Evolutionary conservation across 92 coral and sea anemone species (phyloP), one percentile per base, ranked within the genome.

Genomic region (Bergia sp.): DNA sequence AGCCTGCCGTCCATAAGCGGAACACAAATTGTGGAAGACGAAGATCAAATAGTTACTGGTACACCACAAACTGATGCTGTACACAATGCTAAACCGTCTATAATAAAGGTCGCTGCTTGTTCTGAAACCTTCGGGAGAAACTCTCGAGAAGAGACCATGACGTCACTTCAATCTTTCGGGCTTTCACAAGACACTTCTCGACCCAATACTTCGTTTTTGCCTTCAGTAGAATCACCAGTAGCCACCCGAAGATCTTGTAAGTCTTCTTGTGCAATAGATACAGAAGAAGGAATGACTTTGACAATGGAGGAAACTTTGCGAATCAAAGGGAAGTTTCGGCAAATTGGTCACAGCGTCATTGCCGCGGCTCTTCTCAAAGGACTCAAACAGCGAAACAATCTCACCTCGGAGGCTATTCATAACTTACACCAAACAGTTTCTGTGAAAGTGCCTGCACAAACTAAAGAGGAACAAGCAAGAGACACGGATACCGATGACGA

Each of bases 301-400:
- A 95, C 96, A 3, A 93, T 95, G 94, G 99, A 96, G 72, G 99
- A 96, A 73, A 89, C 98, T 0, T 57, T 93, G 84, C 90, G 96
- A 53, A 96, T 96, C 57, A 95, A 93, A 90, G 99, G 99, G 50
- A 95, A 93, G 82, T 96, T 96, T 82, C 96, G 99, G 12, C 99
- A 95, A 76, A 96, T 96, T 72, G 99, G 99, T 15, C 98, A 96
- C 72, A 91, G 98, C 38, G 93, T 93, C 16, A 92, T 96, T 18
- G 99, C 99, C 12, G 88, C 94, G 1, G 97, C 98, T 64, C 90
- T 96, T 42, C 88, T 96, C 16, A 96, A 96, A 73, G 98, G 97
- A 1, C 89, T 96, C n/a, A 92, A 92, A 77, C 94, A 94, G 69
- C 90, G 92, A 76, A 94, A 92, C 43, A 85, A 91, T 43, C 89